phyloP scores from a whole-genome alignment of 2,797 vertebrate genomes.

The Arvicola amphibius region DNA sequence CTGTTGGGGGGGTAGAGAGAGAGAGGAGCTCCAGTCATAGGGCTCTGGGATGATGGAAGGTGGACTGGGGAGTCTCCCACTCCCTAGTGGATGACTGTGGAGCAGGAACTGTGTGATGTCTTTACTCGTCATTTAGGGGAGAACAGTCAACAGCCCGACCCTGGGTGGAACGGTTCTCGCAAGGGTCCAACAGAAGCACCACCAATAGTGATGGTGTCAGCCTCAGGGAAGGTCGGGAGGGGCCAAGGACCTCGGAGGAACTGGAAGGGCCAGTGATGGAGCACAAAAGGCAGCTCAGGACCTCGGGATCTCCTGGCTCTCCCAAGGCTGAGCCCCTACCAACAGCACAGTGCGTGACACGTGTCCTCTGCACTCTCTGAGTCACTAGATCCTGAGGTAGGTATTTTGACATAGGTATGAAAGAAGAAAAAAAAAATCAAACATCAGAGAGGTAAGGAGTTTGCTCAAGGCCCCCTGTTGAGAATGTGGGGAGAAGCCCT shows the following conservation, averaged over 20 bases:
- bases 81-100: neutral
- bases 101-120: neutral
- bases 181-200: neutral
- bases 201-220: fast-evolving
- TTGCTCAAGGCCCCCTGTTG: fast-evolving
- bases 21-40: fast-evolving
- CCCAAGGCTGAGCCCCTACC: neutral
- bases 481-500: fast-evolving
- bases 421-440: neutral
- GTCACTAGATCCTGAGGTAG: neutral
- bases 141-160: neutral
- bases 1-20: constrained; percentile 81
- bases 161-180: fast-evolving
- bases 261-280: neutral
- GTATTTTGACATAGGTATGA: neutral
- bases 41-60: fast-evolving
- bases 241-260: neutral
- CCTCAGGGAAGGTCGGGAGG: no score
- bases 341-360: neutral
- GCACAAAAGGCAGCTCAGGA: no score
- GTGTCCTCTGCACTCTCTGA: neutral
- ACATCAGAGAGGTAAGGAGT: no score
- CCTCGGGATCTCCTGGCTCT: neutral
- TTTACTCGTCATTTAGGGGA: neutral
- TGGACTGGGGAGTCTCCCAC: fast-evolving